These are phyloP conservation scores for Rhinolophus sinicus DNA, from an alignment of 2,113 vertebrate species.

Conservation along the genomic window DNA sequence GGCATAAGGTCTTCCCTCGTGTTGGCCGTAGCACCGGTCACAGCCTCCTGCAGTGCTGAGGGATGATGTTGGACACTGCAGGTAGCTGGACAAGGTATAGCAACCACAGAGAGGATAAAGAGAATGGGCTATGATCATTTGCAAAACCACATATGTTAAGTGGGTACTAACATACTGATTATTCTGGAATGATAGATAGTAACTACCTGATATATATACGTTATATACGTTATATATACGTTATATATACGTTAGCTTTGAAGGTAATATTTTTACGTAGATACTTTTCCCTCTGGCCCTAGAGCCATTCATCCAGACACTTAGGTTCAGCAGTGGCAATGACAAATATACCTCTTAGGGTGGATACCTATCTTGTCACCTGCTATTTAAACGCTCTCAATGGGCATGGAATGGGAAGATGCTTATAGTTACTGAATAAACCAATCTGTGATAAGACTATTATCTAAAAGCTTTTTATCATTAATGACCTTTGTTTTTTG, in stretches of 20 bases:
- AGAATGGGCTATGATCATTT: neutral
- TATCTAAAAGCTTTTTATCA: neutral
- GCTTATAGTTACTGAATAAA: neutral
- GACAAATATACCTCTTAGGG: neutral
- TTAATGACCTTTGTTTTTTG: neutral
- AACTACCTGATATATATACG: no score
- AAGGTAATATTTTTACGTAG: neutral
- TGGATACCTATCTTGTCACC: neutral
- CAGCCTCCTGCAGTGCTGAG: neutral
- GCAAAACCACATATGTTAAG: neutral
- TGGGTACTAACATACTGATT: neutral
- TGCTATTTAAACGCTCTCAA: neutral
- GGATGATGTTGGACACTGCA: fast-evolving
- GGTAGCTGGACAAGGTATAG: neutral
- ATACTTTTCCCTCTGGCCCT: neutral
- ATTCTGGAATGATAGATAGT: neutral
- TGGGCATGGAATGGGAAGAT: neutral
- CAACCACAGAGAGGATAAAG: neutral
- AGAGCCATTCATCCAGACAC: neutral
- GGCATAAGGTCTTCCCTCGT: neutral
- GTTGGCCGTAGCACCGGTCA: no score
- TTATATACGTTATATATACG: no score
- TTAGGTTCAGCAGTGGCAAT: neutral
- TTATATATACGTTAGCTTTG: no score
- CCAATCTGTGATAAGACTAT: neutral